Percentiles rank a stretch among this genome's conserved stretches.
Conservation (phyloP, 2,888 invertebrate genomes). For the Heteromyza rotundicornis region DNA sequence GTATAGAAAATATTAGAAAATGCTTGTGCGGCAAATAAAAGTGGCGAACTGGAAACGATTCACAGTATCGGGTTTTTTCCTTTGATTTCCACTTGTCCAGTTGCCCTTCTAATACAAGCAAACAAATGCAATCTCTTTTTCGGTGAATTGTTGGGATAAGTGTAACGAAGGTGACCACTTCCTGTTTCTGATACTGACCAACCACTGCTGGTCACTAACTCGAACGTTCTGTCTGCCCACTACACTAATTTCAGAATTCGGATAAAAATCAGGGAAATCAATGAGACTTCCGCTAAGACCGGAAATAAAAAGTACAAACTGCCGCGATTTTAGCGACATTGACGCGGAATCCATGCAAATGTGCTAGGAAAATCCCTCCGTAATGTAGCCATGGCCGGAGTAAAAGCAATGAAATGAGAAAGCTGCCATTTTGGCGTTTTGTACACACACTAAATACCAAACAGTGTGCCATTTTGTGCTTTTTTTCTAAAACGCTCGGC, state of each 20-base stretch:
- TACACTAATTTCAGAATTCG: conserved; percentile 24
- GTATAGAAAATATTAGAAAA: background rate
- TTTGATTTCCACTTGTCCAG: no score
- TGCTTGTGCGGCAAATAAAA: background rate
- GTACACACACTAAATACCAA: background rate
- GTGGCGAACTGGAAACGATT: conserved; percentile 22
- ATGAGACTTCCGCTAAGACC: conserved; percentile 28
- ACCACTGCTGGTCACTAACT: conserved; percentile 26
- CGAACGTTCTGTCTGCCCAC: no score
- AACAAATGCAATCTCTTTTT: no score
- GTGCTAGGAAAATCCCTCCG: no score
- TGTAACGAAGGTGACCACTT: no score
- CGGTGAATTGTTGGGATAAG: no score
- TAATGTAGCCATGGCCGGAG: no score
- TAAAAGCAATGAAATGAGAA: no score
- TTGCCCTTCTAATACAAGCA: no score
- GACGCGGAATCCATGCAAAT: conserved; percentile 3
- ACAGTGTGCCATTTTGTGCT: background rate
- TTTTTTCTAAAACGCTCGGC: conserved; percentile 17
- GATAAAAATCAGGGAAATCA: conserved; percentile 34
- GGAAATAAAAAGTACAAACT: conserved; percentile 23
- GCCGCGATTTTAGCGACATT: conserved; percentile 6
- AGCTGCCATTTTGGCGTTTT: no score
- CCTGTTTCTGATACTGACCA: conserved; percentile 11
- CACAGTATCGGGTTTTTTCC: no score